Evolutionary conservation across 2,888 invertebrate genomes (phyloP).

Genomic region (Mythimna pallens): DNA sequence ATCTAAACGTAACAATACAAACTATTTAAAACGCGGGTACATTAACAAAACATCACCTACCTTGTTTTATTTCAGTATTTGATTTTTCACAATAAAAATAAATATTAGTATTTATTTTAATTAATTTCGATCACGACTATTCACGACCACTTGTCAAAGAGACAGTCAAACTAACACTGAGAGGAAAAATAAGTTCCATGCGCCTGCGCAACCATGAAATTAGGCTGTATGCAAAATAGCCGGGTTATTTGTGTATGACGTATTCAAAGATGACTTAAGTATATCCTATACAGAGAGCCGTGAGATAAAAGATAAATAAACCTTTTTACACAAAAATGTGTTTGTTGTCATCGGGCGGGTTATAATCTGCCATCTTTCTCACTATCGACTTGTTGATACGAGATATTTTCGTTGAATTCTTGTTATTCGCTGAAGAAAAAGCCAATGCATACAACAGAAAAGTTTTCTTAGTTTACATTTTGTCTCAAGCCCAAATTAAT

Average conservation of each 20-base stretch:
- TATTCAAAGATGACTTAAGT: not conserved
- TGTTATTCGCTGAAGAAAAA: too few species aligned
- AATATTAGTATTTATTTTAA: not conserved
- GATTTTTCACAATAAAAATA: not conserved
- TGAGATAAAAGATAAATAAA: too few species aligned
- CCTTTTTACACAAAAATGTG: too few species aligned
- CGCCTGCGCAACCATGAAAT: constrained; percentile 27
- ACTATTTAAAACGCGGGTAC: not conserved
- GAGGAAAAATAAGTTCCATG: constrained; percentile 35
- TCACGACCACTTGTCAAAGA: constrained; percentile 26
- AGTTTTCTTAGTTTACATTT: too few species aligned
- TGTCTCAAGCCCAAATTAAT: too few species aligned
- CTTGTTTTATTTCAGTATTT: not conserved
- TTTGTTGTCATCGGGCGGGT: too few species aligned
- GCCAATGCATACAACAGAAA: too few species aligned
- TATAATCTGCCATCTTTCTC: too few species aligned
- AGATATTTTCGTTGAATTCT: too few species aligned
- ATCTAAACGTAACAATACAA: not conserved
- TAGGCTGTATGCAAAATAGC: constrained; percentile 31
- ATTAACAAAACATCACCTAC: not conserved
- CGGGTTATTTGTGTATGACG: constrained; percentile 5
- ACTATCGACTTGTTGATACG: too few species aligned
- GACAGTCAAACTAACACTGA: constrained; percentile 46
- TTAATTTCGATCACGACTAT: constrained; percentile 8
- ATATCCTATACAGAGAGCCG: too few species aligned